Conservation (phyloP, 2,888 invertebrate genomes). For the Nomada ruficornis region DNA sequence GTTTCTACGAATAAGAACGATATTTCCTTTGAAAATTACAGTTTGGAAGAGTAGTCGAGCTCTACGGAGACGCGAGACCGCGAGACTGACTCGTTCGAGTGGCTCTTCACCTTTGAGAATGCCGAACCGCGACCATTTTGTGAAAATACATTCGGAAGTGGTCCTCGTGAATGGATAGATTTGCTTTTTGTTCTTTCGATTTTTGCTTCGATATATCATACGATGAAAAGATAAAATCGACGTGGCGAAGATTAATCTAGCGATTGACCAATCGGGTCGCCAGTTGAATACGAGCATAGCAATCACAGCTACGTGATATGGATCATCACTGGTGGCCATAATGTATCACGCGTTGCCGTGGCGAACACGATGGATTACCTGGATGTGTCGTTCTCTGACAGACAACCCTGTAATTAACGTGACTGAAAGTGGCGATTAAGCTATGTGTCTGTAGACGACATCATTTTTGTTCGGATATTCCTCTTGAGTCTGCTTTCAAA, state of each 20-base stretch:
- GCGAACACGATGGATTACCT: conserved; percentile 20
- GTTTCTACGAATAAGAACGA: background rate
- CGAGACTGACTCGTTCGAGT: background rate
- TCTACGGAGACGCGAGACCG: background rate
- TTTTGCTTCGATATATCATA: too few relatives aligned
- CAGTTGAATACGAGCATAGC: conserved; percentile 15
- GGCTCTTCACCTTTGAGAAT: background rate
- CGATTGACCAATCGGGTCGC: conserved; percentile 3
- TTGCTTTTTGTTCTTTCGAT: too few relatives aligned
- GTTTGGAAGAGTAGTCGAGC: background rate
- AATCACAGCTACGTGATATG: conserved; percentile 25
- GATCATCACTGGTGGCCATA: conserved; percentile 25
- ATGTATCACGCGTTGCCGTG: conserved; percentile 11
- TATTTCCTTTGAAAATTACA: background rate
- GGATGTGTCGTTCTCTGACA: background rate
- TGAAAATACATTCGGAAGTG: background rate
- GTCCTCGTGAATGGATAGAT: too few relatives aligned
- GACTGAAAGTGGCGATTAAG: background rate
- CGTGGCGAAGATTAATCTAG: conserved; percentile 21
- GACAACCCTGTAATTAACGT: background rate
- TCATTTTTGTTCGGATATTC: background rate
- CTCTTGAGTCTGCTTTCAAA: background rate
- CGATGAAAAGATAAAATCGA: conserved; percentile 8
- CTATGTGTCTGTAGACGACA: background rate
- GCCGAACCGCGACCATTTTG: background rate